These are phyloP conservation scores for Oryzias curvinotus DNA, from an alignment of 2,113 vertebrate species.

Conservation along the genomic window DNA sequence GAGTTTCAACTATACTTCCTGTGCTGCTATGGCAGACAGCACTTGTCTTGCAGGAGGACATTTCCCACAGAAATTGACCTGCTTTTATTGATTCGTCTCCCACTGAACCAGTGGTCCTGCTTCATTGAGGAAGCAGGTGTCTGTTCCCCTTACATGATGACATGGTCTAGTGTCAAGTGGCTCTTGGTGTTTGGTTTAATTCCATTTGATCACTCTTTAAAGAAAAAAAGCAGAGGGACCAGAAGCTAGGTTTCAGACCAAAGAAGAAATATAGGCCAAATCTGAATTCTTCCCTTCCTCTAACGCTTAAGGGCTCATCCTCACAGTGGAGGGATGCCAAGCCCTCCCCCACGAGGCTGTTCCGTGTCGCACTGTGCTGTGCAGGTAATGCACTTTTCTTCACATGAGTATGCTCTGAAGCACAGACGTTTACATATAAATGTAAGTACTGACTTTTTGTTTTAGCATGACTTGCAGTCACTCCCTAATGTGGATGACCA, in stretches of 20 bases:
- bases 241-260: constrained; percentile 29
- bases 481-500: too few species aligned
- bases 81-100: constrained; percentile 50
- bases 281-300: too few species aligned
- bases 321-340: too few species aligned
- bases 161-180: constrained; percentile 40
- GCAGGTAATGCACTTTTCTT: too few species aligned
- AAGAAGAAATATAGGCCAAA: too few species aligned
- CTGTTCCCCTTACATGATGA: constrained; percentile 44
- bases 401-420: too few species aligned
- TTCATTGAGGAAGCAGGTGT: constrained; percentile 29
- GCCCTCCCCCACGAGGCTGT: too few species aligned
- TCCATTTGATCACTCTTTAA: constrained; percentile 33
- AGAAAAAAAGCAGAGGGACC: constrained; percentile 32
- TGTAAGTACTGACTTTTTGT: too few species aligned
- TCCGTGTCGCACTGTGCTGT: too few species aligned
- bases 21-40: constrained; percentile 22
- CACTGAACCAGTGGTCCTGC: constrained; percentile 33
- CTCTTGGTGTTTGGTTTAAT: constrained; percentile 53
- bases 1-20: constrained; percentile 22
- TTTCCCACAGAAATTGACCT: constrained; percentile 38
- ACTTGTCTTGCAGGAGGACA: constrained; percentile 9
- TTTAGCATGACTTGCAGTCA: too few species aligned
- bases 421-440: too few species aligned
- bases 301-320: too few species aligned